Evolutionary conservation across 2,113 vertebrate genomes (phyloP).

Genomic region (Halcyon malimbica): DNA sequence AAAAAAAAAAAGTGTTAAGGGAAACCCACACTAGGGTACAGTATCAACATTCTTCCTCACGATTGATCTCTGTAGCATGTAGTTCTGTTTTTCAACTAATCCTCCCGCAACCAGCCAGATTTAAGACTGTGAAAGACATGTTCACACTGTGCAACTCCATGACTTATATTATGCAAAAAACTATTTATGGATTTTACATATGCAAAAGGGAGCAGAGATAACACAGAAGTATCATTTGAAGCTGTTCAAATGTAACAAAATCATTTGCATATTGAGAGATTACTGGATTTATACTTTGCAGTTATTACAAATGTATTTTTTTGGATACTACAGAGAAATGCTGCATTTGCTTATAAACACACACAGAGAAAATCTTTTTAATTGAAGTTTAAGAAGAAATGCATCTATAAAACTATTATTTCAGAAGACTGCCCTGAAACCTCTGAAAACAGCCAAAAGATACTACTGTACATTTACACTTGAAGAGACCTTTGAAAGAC

Average conservation of each 20-base stretch:
- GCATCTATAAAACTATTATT: neutral
- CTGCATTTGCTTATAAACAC: neutral
- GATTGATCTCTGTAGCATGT: neutral
- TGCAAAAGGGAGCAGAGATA: neutral
- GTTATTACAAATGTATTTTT: neutral
- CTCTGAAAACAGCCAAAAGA: neutral
- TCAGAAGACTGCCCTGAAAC: neutral
- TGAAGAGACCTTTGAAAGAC: neutral
- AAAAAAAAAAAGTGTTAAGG: neutral
- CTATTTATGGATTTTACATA: neutral
- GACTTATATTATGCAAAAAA: neutral
- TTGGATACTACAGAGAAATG: neutral
- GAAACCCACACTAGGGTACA: neutral
- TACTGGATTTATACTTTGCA: neutral
- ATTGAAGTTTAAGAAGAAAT: neutral
- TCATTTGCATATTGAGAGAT: neutral
- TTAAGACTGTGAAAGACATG: neutral
- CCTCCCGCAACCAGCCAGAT: neutral
- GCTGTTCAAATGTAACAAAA: neutral
- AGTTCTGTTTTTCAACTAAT: slow-evolving; percentile 11
- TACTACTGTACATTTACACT: neutral
- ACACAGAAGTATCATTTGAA: neutral
- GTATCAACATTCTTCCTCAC: neutral
- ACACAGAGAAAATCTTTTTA: no score
- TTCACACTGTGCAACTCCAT: neutral